Base-by-base conservation (phyloP, 1,140 invertebrate genomes). In the Drosophila jambulina region DNA sequence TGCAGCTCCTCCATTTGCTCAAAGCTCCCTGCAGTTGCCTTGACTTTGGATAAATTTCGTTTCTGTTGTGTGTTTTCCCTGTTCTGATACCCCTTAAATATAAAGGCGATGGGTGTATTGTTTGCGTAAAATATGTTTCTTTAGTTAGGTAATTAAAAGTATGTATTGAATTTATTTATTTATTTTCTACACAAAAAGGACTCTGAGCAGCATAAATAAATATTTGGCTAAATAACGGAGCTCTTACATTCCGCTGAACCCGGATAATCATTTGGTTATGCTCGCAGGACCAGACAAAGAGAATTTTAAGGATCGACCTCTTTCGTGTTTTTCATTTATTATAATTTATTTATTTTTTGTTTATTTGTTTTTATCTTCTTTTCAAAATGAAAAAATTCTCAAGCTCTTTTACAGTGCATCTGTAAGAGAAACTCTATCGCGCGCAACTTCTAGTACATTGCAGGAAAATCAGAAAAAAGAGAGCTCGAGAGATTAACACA, bases 31-130 rank as follows among this genome's bases (percentile, higher is more conserved):
- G 43, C 10, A 57, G 56, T 40, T 62, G 46, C 58, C 54, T 64
- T 80, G 71, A 68, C 71, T 64, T 76, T 72, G 57, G 58, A 49
- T 23, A 23, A 32, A 42, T 63, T 75, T 62, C 25, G 36, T 25
- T 68, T 13, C 10, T 61, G 15, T 40, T 54, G 43, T 64, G 48
- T 63, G 21, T 0, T 58, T 61, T 32, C 10, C 42, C 21, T 38
- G 43, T 29, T 19, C 45, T 17, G 15, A 19, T 34, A 62, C 27
- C 13, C 8, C 0, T 5, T 62, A 34, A 13, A 17, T 34, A 0
- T 8, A 5, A 7, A n/a, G 1, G 0, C 8, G 12, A 21, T 17
- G 27, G 3, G 38, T 7, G 15, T 21, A 56, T 27, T 29, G 3
- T 21, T 13, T 17, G 3, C 9, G 3, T 0, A 3, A 25, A 60